These are phyloP conservation scores for Brachystomella parvula DNA, from an alignment of 1,140 invertebrate species.

Conservation along the genomic window DNA sequence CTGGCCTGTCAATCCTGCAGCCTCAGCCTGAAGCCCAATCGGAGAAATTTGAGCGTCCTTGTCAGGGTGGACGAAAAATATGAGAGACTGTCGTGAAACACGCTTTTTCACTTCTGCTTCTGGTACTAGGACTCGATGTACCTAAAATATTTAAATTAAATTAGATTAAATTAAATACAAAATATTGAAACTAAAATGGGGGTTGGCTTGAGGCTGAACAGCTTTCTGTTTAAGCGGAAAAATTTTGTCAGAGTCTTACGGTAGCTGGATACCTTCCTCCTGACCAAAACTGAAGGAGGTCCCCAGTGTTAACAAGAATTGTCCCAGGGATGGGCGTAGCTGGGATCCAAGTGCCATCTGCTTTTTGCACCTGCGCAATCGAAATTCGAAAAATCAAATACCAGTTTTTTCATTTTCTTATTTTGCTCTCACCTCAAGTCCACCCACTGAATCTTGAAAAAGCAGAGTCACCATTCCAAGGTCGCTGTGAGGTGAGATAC, in stretches of 20 bases:
- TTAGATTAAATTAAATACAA: not conserved
- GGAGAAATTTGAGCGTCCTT: slow-evolving; percentile 10
- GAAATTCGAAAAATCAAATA: not conserved
- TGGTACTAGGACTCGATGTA: slow-evolving; percentile 25
- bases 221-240: not conserved
- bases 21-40: not conserved
- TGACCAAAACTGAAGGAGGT: slow-evolving; percentile 68
- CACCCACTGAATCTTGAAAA: slow-evolving; percentile 34
- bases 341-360: slow-evolving; percentile 60
- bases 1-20: too few species aligned
- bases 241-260: slow-evolving; percentile 44
- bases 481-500: slow-evolving; percentile 30
- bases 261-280: slow-evolving; percentile 59
- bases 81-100: slow-evolving; percentile 10
- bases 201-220: too few species aligned
- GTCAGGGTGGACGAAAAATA: slow-evolving; percentile 22
- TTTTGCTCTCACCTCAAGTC: slow-evolving; percentile 19
- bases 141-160: slow-evolving; percentile 4
- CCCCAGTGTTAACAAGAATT: slow-evolving; percentile 67
- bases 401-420: not conserved
- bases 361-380: slow-evolving; percentile 38
- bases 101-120: slow-evolving; percentile 10
- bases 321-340: slow-evolving; percentile 69
- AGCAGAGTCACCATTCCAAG: slow-evolving; percentile 29
- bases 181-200: too few species aligned